These are phyloP conservation scores for Trichonephila clavata DNA, from an alignment of 1,140 invertebrate species.

Conservation along the genomic window DNA sequence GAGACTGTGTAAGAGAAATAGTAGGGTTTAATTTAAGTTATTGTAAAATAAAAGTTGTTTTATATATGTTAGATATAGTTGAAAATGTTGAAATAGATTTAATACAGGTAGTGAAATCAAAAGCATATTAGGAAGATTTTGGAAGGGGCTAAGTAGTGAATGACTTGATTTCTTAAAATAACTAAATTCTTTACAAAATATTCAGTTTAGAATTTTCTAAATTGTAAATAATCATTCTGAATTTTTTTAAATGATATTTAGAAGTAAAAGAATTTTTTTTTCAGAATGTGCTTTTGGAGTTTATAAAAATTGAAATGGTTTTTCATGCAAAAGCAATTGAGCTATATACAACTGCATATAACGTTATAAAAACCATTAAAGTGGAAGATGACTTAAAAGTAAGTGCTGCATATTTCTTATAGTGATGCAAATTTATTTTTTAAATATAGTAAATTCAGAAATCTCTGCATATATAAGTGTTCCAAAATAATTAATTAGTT, in stretches of 20 bases:
- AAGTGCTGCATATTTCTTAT: conserved; percentile 14
- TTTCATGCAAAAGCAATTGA: conserved; percentile 77
- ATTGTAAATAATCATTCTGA: background rate
- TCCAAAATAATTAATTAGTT: too few species aligned
- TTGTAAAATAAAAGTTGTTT: too few species aligned
- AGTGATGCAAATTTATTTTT: background rate
- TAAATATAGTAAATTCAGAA: too few species aligned
- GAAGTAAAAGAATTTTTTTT: background rate
- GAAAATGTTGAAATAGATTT: too few species aligned
- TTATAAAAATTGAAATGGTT: conserved; percentile 75
- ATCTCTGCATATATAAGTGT: too few species aligned
- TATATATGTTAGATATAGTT: too few species aligned
- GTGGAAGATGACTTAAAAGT: conserved; percentile 72
- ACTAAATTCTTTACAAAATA: background rate
- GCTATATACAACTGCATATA: conserved; percentile 72
- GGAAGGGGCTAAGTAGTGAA: too few species aligned
- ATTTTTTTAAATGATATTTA: background rate
- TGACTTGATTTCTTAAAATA: too few species aligned
- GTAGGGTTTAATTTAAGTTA: too few species aligned
- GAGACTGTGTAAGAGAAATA: too few species aligned
- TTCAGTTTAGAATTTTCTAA: background rate
- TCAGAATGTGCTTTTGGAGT: conserved; percentile 54
- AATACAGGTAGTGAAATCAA: too few species aligned
- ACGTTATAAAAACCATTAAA: conserved; percentile 44
- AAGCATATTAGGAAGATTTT: too few species aligned